Conservation (phyloP, 2,888 invertebrate genomes). For the Agrilus mali region DNA sequence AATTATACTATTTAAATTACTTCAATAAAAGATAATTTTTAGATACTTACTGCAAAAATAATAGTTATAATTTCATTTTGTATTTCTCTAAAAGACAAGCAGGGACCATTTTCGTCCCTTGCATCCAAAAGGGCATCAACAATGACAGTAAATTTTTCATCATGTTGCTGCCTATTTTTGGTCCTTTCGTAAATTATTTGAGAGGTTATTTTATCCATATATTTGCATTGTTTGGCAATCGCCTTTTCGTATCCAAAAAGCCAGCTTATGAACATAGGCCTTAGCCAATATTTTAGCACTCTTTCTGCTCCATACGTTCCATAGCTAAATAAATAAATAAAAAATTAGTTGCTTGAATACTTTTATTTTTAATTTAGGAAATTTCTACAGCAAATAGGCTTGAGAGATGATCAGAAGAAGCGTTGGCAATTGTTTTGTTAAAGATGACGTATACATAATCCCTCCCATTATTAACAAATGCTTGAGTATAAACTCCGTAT, state of each 20-base stretch:
- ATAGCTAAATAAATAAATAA: constrained; percentile 5
- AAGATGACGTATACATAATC: no score
- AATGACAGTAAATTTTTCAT: constrained; percentile 8
- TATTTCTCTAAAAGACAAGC: constrained; percentile 16
- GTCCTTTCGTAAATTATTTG: background rate
- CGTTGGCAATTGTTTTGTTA: no score
- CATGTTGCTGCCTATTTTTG: background rate
- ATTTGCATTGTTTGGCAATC: background rate
- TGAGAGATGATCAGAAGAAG: no score
- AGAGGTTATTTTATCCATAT: background rate
- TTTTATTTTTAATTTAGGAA: no score
- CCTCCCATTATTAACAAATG: no score
- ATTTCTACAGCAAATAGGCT: no score
- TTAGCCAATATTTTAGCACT: constrained; percentile 5
- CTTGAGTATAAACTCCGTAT: no score
- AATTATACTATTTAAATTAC: background rate
- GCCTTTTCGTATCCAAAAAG: background rate
- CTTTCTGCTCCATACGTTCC: constrained; percentile 6
- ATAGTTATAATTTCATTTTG: constrained; percentile 20
- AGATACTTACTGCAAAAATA: constrained; percentile 18
- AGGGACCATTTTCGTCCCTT: constrained; percentile 11
- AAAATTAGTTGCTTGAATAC: no score
- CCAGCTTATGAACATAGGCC: background rate
- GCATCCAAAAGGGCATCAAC: constrained; percentile 15
- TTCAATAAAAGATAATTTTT: no score